Conservation (phyloP, 2,797 vertebrate genomes). For the Ceryle rudis region DNA sequence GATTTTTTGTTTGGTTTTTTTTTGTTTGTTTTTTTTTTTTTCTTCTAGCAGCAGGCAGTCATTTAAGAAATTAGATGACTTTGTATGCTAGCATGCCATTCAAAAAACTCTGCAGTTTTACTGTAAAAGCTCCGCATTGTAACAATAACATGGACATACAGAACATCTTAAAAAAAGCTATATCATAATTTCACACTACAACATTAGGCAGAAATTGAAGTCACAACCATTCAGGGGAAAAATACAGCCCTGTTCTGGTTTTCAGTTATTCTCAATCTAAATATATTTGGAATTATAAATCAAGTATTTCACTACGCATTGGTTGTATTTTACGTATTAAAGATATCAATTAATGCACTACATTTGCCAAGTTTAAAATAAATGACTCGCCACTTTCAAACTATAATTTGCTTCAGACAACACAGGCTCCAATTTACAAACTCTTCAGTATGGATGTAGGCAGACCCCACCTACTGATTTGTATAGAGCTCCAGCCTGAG, state of each 20-base stretch:
- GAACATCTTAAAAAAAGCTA: not conserved
- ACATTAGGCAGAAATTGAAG: not conserved
- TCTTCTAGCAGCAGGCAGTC: not conserved
- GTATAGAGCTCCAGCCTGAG: not conserved
- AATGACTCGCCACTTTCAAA: not conserved
- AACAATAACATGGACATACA: not conserved
- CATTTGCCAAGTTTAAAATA: not conserved
- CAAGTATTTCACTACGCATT: not conserved
- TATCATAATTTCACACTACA: slow-evolving; percentile 28
- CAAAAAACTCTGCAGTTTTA: not conserved
- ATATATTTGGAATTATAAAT: not conserved
- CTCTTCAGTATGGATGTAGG: not conserved
- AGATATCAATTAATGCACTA: slow-evolving; percentile 1
- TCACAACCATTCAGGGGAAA: not conserved
- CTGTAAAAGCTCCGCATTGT: not conserved
- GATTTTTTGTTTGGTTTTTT: not conserved
- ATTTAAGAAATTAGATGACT: not conserved
- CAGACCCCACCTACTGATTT: slow-evolving; percentile 30
- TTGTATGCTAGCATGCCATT: not conserved
- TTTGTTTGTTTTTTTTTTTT: not conserved
- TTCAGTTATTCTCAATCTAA: not conserved
- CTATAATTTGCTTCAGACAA: slow-evolving; percentile 38
- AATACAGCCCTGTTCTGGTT: not conserved
- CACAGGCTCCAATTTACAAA: slow-evolving; percentile 26
- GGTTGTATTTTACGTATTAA: not conserved